A percentile compares a stretch with the other conserved stretches of the same genome.
Evolutionary conservation across 2,888 invertebrate genomes (phyloP).

Genomic region (Brenthis ino): DNA sequence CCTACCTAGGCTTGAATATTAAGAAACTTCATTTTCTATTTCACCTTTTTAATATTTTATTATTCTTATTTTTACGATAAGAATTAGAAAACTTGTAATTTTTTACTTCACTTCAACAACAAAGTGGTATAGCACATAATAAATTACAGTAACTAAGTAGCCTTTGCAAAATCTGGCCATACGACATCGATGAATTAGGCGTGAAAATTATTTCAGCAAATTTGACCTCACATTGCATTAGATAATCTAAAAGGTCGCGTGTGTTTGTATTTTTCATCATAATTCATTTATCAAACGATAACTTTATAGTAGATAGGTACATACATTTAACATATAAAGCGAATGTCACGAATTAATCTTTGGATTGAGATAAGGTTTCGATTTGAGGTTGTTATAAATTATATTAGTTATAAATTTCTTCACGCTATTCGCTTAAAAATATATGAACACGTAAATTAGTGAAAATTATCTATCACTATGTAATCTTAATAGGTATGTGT

Average conservation of each 20-base stretch:
- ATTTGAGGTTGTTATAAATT: conserved; percentile 14
- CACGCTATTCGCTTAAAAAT: conserved; percentile 1
- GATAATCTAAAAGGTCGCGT: conserved; percentile 52
- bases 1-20: no score
- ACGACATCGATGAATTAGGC: conserved; percentile 19
- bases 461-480: no score
- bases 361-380: conserved; percentile 23
- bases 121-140: conserved; percentile 4
- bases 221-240: conserved; percentile 52
- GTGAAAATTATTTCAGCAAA: conserved; percentile 42
- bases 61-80: no score
- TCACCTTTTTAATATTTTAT: no score
- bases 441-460: neutral
- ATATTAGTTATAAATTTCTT: conserved; percentile 6
- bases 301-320: conserved; percentile 8
- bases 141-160: conserved; percentile 12
- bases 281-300: conserved; percentile 46
- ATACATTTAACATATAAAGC: conserved; percentile 7
- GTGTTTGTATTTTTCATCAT: conserved; percentile 56
- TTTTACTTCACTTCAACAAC: conserved; percentile 5
- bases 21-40: no score
- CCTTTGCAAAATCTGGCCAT: conserved; percentile 21
- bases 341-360: conserved; percentile 29
- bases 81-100: neutral
- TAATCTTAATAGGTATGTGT: no score